phyloP scores from a whole-genome alignment of 2,888 invertebrate genomes.

The Entomobrya proxima region DNA sequence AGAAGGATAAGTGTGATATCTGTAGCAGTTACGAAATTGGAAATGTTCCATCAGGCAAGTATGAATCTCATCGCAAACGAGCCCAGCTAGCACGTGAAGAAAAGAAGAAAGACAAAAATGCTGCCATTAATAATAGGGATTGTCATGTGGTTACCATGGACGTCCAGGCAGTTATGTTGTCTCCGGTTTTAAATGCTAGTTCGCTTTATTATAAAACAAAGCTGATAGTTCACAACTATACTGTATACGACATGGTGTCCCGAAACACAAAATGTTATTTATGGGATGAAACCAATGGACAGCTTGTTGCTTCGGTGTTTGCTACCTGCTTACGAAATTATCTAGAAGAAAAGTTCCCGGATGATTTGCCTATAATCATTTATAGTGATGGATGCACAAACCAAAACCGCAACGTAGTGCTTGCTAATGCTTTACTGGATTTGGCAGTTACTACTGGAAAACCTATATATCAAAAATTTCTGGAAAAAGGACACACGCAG shows the following conservation, averaged over 20 bases:
- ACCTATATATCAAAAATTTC: too few species aligned
- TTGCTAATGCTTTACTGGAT: constrained; percentile 75
- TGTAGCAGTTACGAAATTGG: background rate
- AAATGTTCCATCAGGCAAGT: background rate
- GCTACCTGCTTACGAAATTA: background rate
- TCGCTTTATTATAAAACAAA: background rate
- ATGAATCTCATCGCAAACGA: background rate
- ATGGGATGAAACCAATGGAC: background rate
- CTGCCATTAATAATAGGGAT: constrained; percentile 64
- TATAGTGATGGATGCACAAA: constrained; percentile 69
- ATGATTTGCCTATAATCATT: background rate
- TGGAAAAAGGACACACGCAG: too few species aligned
- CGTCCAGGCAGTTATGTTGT: constrained; percentile 74
- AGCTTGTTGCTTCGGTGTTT: background rate
- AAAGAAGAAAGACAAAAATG: background rate
- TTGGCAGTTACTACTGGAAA: constrained; percentile 68
- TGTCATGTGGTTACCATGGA: constrained; percentile 73
- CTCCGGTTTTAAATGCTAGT: background rate
- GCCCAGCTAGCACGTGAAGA: background rate
- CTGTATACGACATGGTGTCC: too few species aligned
- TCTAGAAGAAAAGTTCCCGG: background rate
- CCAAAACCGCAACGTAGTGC: constrained; percentile 75
- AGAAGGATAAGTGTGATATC: constrained; percentile 6
- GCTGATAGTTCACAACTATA: background rate
- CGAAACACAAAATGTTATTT: background rate